phyloP scores from a whole-genome alignment of 2,113 vertebrate genomes.

The Larimichthys polyactis region DNA sequence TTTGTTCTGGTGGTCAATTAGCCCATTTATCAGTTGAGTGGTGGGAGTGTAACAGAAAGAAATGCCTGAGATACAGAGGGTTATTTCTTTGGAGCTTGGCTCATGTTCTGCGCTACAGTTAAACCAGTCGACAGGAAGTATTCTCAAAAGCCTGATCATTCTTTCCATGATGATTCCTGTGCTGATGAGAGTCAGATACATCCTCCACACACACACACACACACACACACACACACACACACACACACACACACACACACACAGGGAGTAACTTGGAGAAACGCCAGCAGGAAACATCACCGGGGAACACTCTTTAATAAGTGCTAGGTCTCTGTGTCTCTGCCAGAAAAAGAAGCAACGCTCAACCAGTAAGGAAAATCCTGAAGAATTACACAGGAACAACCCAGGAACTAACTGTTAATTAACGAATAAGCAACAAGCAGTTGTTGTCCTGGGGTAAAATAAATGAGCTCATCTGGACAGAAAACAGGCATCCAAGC shows the following conservation, averaged over 20 bases:
- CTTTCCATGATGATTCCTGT: constrained; percentile 57
- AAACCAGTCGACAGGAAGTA: background rate
- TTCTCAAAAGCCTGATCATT: constrained; percentile 36
- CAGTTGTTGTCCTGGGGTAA: background rate
- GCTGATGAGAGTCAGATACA: constrained; percentile 39
- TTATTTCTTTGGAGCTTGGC: background rate
- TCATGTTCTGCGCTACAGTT: background rate
- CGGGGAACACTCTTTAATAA: constrained; percentile 12
- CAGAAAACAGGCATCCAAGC: no score
- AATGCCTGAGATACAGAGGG: background rate
- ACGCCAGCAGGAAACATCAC: constrained; percentile 34
- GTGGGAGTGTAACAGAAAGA: background rate
- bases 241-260: no score
- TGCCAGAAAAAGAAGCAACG: constrained; percentile 5
- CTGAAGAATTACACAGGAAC: background rate
- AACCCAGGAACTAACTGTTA: no score
- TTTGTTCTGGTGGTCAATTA: constrained; percentile 52
- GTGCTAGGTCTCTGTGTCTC: background rate
- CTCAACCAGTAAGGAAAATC: background rate
- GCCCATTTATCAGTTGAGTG: constrained; percentile 29
- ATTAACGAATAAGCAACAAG: background rate
- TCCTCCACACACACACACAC: constrained; percentile 15
- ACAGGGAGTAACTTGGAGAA: constrained; percentile 29
- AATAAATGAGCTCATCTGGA: background rate
- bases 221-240: no score